Conservation (phyloP, 2,113 vertebrate genomes). For the Myxocyprinus asiaticus region DNA sequence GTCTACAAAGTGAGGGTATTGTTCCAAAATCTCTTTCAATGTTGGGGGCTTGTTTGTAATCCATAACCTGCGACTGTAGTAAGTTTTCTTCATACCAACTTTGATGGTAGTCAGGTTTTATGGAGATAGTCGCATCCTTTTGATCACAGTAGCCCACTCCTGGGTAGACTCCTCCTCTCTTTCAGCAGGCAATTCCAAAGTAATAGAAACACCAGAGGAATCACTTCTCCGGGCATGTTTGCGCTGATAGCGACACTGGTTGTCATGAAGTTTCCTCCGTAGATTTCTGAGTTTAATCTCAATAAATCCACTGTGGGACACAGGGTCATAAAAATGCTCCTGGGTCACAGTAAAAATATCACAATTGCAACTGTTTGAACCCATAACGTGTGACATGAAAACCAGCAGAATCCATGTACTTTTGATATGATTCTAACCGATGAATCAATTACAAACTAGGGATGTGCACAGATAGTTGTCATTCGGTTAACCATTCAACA, state of each 20-base stretch:
- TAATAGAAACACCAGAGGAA: background rate
- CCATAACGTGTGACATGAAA: too few relatives aligned
- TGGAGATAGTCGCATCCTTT: conserved; percentile 21
- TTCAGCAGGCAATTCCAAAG: conserved; percentile 14
- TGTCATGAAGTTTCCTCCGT: conserved; percentile 25
- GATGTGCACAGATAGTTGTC: too few relatives aligned
- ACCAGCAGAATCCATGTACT: too few relatives aligned
- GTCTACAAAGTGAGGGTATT: conserved; percentile 29
- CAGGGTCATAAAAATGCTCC: conserved; percentile 34
- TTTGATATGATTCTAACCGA: too few relatives aligned
- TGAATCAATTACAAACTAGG: too few relatives aligned
- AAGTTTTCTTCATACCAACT: conserved; percentile 26
- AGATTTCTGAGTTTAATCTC: conserved; percentile 38
- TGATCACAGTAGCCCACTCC: conserved; percentile 12
- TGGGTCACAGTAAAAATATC: background rate
- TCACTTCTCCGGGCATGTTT: conserved; percentile 2
- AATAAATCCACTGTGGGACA: conserved; percentile 35
- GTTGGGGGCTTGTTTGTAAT: conserved; percentile 15
- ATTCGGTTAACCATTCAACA: too few relatives aligned
- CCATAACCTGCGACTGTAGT: conserved; percentile 18
- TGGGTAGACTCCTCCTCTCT: conserved; percentile 1
- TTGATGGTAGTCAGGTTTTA: conserved; percentile 17
- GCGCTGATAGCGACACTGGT: conserved; percentile 23
- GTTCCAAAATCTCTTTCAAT: conserved; percentile 6
- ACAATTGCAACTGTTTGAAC: too few relatives aligned